A percentile compares a stretch with the other conserved stretches of the same genome.
These are phyloP conservation scores for Neoniphon sammara DNA, from an alignment of 2,797 vertebrate species.

Conservation along the genomic window DNA sequence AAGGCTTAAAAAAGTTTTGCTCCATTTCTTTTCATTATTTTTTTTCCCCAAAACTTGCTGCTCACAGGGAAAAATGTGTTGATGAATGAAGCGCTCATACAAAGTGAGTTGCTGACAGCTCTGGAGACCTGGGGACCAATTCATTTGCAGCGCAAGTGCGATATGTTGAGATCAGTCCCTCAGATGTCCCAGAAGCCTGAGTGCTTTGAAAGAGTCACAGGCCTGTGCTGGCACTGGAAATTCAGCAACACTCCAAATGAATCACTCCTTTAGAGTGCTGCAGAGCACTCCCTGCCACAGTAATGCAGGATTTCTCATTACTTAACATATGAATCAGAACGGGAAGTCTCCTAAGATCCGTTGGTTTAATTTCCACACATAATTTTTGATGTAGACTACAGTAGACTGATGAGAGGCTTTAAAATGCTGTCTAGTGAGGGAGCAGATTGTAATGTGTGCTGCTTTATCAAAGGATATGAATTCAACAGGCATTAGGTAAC, in stretches of 20 bases:
- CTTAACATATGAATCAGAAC: constrained; percentile 42
- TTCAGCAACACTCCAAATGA: constrained; percentile 60
- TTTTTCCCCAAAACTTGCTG: constrained; percentile 57
- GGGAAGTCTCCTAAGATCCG: background rate
- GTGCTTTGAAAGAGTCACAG: constrained; percentile 65
- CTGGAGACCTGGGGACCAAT: constrained; percentile 74
- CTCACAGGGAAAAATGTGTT: constrained; percentile 66
- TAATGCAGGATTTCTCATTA: constrained; percentile 51
- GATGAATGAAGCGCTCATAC: constrained; percentile 84
- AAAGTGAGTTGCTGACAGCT: constrained; percentile 82
- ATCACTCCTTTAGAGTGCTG: constrained; percentile 33
- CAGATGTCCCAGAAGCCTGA: constrained; percentile 73
- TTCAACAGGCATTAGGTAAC: constrained; percentile 27
- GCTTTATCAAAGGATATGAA: constrained; percentile 26
- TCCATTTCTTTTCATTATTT: constrained; percentile 25
- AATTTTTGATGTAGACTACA: constrained; percentile 25
- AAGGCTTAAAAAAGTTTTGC: constrained; percentile 42
- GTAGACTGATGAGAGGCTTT: constrained; percentile 9
- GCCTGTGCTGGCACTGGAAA: constrained; percentile 49
- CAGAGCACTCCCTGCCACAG: constrained; percentile 19
- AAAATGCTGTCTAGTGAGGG: constrained; percentile 27
- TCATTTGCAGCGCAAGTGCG: constrained; percentile 77
- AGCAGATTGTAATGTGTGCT: constrained; percentile 8
- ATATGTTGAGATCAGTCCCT: constrained; percentile 77
- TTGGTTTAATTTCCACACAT: constrained; percentile 41